Base-by-base conservation (phyloP, 2,888 invertebrate species). In the Acrocyrtus sp. region DNA sequence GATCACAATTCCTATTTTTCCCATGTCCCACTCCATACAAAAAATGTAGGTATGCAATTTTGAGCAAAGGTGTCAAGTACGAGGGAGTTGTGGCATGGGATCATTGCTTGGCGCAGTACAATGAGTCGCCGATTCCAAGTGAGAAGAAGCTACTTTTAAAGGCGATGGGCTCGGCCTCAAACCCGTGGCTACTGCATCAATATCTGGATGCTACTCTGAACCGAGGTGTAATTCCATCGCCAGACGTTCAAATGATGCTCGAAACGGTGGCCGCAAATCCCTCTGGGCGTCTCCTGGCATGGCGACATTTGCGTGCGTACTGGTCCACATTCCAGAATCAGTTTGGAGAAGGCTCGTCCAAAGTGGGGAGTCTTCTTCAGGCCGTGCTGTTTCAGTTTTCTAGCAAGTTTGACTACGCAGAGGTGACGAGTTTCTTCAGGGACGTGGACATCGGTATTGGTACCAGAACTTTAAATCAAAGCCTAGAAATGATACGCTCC, bases 171-270 rank as follows among this genome's bases (percentile, higher is more conserved):
- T 88, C 91, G 39, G 88, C 92, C 0, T 85, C 87, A 0, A 91
- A 93, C 83, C 91, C 92, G 29, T 94, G 94, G 94, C 86, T 94
- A 24, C 87, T 94, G 43, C 91, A 92, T 83, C 89, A 92, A 89
- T 92, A 93, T 85, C 88, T 94, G 57, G 87, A 91, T 57, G 89
- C 91, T 74, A 89, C 91, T 0, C 85, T 93, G 39, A 89, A 93
- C 66, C 88, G 90, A 80, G 88, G 89, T 48, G 87, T 89, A 81
- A 87, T 94, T 21, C 87, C 89, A 80, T 88, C 90, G 0, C 89
- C 90, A 77, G 90, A 92, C 79, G 90, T 93, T 0, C 88, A 90
- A 47, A 84, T 88, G 0, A 92, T 94, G 0, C 84, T 94, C 51
- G 88, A 87, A 0, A 89, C 90, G 0, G 91, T 94, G 0, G 91